Evolutionary conservation across 2,888 invertebrate genomes (phyloP).

Genomic region (Epinotia nisella): DNA sequence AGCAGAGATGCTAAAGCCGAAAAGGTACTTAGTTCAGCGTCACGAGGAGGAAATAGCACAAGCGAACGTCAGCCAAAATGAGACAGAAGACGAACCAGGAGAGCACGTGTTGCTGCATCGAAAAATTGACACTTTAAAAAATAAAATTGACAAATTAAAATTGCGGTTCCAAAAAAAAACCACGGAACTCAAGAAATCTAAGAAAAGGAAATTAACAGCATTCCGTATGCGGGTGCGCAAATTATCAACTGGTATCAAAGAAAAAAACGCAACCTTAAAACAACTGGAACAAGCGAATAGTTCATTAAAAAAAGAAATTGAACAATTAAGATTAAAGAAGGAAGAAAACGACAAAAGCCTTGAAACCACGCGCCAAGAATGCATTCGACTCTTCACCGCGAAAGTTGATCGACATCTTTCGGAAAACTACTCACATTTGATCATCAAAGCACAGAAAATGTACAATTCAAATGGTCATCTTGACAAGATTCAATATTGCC

Average conservation of each 20-base stretch:
- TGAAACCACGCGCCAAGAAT: not conserved
- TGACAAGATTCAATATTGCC: constrained; percentile 30
- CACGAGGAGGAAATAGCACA: not conserved
- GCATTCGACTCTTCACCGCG: not conserved
- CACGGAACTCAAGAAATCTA: not conserved
- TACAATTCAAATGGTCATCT: constrained; percentile 8
- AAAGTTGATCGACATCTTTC: not conserved
- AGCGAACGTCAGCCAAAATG: not conserved
- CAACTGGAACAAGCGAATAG: not conserved
- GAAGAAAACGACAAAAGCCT: not conserved
- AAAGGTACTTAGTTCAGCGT: not conserved
- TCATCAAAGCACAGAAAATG: not conserved
- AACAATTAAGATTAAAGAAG: not conserved
- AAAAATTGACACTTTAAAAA: too few species aligned
- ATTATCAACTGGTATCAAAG: not conserved
- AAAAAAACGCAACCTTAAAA: not conserved
- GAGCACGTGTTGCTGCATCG: too few species aligned
- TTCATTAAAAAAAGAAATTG: not conserved
- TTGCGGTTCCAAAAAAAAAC: not conserved
- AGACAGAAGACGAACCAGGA: not conserved
- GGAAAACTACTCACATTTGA: not conserved
- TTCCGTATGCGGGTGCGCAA: not conserved
- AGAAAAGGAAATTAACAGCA: not conserved
- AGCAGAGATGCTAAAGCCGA: not conserved
- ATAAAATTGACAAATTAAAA: too few species aligned